Conservation (phyloP, 2,888 invertebrate species). For the Bursaphelenchus okinawaensis region DNA sequence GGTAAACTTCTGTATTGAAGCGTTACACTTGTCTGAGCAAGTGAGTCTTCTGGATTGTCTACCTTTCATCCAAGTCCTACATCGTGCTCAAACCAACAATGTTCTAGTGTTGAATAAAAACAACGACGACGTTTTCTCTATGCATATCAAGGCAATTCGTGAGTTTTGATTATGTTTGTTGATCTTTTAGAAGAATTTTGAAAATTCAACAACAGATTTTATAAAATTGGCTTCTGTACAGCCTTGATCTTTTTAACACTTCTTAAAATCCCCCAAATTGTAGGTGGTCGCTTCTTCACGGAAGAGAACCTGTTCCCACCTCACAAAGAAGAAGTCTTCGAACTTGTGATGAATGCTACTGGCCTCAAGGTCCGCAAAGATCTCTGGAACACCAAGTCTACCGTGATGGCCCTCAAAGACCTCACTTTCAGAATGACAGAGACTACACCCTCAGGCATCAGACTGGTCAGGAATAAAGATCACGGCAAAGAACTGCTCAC, state of each 20-base stretch:
- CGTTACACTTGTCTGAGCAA: constrained; percentile 47
- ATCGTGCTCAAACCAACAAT: constrained; percentile 33
- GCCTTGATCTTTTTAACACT: neutral
- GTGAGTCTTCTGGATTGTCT: constrained; percentile 23
- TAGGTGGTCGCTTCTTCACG: constrained; percentile 13
- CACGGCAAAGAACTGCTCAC: constrained; percentile 17
- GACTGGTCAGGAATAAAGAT: constrained; percentile 18
- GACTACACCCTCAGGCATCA: constrained; percentile 29
- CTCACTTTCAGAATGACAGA: constrained; percentile 24
- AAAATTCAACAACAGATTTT: neutral
- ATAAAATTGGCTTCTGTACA: neutral
- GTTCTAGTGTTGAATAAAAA: constrained; percentile 37
- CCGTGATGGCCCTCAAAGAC: constrained; percentile 25
- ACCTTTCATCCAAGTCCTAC: constrained; percentile 20
- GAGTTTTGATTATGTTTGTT: neutral
- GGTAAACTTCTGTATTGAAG: constrained; percentile 53
- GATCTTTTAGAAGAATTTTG: neutral
- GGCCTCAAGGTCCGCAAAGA: constrained; percentile 29
- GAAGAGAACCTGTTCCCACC: constrained; percentile 2
- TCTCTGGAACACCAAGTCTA: constrained; percentile 18
- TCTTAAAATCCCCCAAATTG: neutral
- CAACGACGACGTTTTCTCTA: constrained; percentile 23
- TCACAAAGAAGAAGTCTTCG: constrained; percentile 22
- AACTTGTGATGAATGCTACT: constrained; percentile 26
- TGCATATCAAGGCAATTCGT: constrained; percentile 20